These are phyloP conservation scores for Yasuhikotakia modesta DNA, from an alignment of 2,797 vertebrate species.

Conservation along the genomic window DNA sequence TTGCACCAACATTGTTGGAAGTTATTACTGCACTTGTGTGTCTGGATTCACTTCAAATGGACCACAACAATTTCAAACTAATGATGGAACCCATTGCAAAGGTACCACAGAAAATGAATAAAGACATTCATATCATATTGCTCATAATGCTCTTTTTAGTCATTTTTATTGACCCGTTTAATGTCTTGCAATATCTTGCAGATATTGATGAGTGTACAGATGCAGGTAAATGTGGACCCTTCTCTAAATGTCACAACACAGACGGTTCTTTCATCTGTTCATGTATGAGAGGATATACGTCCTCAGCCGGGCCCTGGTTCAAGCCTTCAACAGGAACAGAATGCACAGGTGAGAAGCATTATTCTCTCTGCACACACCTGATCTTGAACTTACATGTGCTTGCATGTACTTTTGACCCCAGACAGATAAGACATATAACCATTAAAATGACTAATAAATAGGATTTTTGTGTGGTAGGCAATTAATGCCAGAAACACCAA, in stretches of 20 bases:
- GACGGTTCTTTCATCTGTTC: conserved; percentile 86
- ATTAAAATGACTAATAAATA: no score
- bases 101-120: conserved; percentile 74
- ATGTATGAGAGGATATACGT: conserved; percentile 87
- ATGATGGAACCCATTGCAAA: conserved; percentile 86
- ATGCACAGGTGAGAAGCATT: conserved; percentile 84
- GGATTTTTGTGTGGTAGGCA: no score
- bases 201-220: conserved; percentile 84
- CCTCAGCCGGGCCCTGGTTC: conserved; percentile 83
- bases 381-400: no score
- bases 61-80: conserved; percentile 78
- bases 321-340: conserved; percentile 74
- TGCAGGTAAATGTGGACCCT: conserved; percentile 78
- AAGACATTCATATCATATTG: not conserved
- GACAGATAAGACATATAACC: no score
- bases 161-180: no score
- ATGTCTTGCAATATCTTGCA: no score
- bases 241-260: conserved; percentile 85
- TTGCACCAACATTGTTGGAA: conserved; percentile 88
- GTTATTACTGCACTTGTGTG: conserved; percentile 87
- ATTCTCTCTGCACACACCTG: no score
- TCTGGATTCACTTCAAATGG: conserved; percentile 84
- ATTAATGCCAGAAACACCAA: no score
- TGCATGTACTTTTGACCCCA: no score
- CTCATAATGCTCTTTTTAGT: not conserved